phyloP scores from a whole-genome alignment of 1,140 invertebrate genomes.

The Cyrtorhinus lividipennis region DNA sequence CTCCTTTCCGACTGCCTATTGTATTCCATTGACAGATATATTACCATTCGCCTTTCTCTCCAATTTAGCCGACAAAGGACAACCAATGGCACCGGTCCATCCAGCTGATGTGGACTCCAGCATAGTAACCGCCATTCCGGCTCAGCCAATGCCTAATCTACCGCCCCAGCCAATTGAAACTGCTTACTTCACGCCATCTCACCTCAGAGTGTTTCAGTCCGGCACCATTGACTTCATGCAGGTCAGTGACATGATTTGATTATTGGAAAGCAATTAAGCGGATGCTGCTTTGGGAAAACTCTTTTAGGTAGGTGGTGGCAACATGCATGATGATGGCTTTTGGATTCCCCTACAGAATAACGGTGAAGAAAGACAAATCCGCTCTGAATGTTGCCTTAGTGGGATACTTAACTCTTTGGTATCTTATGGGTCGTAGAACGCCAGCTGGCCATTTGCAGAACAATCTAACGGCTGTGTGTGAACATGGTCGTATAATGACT shows the following conservation, averaged over 20 bases:
- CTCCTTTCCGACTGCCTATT: too few species aligned
- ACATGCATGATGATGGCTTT: not conserved
- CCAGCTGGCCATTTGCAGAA: too few species aligned
- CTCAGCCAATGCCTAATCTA: not conserved
- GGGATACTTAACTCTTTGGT: not conserved
- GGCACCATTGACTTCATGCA: conserved; percentile 21
- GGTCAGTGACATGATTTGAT: conserved; percentile 1
- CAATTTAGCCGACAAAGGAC: not conserved
- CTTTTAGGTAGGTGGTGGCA: not conserved
- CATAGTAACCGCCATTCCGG: not conserved
- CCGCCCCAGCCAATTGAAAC: conserved; percentile 4
- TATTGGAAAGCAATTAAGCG: not conserved
- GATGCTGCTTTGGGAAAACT: not conserved
- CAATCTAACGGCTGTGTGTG: too few species aligned
- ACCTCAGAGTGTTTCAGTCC: conserved; percentile 19
- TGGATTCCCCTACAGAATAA: conserved; percentile 9
- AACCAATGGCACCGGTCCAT: not conserved
- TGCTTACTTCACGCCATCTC: conserved; percentile 15
- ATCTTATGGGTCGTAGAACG: not conserved
- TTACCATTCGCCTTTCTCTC: not conserved
- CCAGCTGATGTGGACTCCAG: not conserved
- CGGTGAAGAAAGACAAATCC: not conserved
- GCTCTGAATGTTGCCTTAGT: not conserved
- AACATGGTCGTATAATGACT: too few species aligned
- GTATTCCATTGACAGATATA: too few species aligned